A percentile compares a stretch with the other conserved stretches of the same genome.
These are phyloP conservation scores for Cryptocheilus praepositus DNA, from an alignment of 2,888 invertebrate species.

Conservation along the genomic window DNA sequence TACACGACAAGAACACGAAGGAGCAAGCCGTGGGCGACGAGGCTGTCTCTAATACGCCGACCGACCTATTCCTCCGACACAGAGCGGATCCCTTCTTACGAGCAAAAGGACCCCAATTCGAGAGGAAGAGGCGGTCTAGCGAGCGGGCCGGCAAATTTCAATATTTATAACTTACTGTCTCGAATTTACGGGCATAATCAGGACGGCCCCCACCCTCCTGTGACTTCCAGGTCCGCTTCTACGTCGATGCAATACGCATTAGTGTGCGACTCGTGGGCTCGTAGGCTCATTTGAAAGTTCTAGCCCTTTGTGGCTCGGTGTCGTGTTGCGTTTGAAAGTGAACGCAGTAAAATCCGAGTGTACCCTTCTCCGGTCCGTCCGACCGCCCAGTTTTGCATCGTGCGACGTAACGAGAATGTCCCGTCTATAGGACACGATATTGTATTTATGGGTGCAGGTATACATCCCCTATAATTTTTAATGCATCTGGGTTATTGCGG, in stretches of 20 bases:
- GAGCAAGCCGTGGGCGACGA: conserved; percentile 69
- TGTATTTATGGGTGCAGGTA: too few species aligned
- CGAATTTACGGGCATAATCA: conserved; percentile 56
- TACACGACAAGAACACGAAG: conserved; percentile 66
- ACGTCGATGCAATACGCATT: conserved; percentile 1
- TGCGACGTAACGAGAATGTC: too few species aligned
- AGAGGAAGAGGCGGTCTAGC: conserved; percentile 32
- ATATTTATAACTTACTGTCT: conserved; percentile 74
- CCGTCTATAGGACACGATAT: too few species aligned
- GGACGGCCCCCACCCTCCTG: neutral
- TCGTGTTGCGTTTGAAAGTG: neutral
- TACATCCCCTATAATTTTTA: too few species aligned
- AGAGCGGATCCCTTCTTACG: too few species aligned
- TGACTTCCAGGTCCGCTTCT: conserved; percentile 6
- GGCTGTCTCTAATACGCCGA: conserved; percentile 65
- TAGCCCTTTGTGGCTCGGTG: conserved; percentile 9
- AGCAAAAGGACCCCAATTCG: conserved; percentile 13
- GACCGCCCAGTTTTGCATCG: too few species aligned
- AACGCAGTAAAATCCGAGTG: neutral
- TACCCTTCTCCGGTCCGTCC: neutral
- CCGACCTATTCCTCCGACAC: conserved; percentile 26
- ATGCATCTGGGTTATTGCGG: too few species aligned
- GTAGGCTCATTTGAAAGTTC: neutral
- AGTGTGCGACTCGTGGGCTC: neutral
- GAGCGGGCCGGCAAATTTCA: conserved; percentile 60